Evolutionary conservation across 2,888 invertebrate genomes (phyloP), one percentile per base, ranked within the genome.

Genomic region (Corythucha ciliata): DNA sequence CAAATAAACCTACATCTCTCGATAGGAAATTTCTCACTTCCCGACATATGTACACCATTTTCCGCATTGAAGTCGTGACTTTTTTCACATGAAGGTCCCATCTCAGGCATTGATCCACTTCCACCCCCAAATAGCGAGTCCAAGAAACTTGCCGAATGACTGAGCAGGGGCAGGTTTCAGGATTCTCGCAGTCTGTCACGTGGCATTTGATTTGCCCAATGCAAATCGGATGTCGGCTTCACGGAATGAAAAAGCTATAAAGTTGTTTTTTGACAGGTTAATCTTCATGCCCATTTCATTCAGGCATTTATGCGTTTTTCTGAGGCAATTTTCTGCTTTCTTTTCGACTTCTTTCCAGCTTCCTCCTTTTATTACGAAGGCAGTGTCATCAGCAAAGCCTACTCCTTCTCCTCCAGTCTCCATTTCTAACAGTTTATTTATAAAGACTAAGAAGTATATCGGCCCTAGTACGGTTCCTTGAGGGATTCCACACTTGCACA

Each of bases 381-480:
- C 24, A 16, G 49, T 49, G 22, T 49, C 49, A 24, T 49, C 41
- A n/a, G 41, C 40, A 25, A 48, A 48, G 16, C 29, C 27, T 14
- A 39, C 22, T 12, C 22, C 16, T 3, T 22, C n/a, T 10, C 48
- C 48, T 14, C 12, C 26, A 18, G 14, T 22, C 7, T 41, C 32
- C 12, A 22, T 21, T 21, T 49, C 32, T 18, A 41, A 21, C 16
- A 49, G 41, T 18, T 21, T 20, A 22, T 49, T 41, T 6, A 48
- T 48, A 18, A 32, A 37, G 14, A 49, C 14, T 10, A 49, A 29
- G 32, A 49, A 49, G 26, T 18, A 40, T 6, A 49, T 26, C n/a
- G 49, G 49, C 26, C 49, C 49, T 36, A 49, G 16, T 16, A 33
- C 32, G 4, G 48, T 48, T 12, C 48, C 48, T 20, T 40, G 48